These are phyloP conservation scores for Ophion costatus DNA, from an alignment of 2,888 invertebrate species.

Conservation along the genomic window DNA sequence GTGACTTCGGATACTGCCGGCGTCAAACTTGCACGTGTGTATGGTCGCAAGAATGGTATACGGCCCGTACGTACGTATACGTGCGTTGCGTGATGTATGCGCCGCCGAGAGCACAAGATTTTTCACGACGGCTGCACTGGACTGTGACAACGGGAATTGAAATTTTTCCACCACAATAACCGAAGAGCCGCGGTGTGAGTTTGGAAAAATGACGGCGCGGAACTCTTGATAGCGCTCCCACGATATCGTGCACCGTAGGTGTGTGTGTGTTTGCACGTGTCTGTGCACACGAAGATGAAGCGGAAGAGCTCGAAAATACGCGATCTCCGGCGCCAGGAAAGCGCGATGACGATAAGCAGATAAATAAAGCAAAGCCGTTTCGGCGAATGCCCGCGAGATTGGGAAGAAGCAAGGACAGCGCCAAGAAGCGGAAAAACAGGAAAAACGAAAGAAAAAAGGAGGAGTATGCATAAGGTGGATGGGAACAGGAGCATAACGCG, in stretches of 20 bases:
- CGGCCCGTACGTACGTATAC: too few relatives aligned
- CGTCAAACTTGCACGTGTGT: conserved; percentile 9
- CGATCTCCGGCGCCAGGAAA: conserved; percentile 57
- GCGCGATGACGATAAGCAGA: conserved; percentile 61
- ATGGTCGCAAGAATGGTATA: conserved; percentile 33
- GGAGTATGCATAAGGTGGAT: conserved; percentile 16
- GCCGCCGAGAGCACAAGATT: conserved; percentile 52
- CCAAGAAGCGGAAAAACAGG: conserved; percentile 30
- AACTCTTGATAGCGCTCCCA: conserved; percentile 23
- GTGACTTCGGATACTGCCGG: conserved; percentile 11
- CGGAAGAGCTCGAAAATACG: conserved; percentile 50
- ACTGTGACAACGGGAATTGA: conserved; percentile 59
- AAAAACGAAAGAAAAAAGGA: conserved; percentile 17
- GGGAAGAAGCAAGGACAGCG: conserved; percentile 34
- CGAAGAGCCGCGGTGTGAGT: conserved; percentile 31
- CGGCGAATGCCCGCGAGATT: conserved; percentile 38
- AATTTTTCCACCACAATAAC: conserved; percentile 60
- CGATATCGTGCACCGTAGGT: conserved; percentile 6
- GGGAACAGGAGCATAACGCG: conserved; percentile 22
- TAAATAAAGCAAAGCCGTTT: conserved; percentile 63
- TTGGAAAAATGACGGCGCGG: conserved; percentile 34
- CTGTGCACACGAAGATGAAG: conserved; percentile 28
- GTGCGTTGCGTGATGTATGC: conserved; percentile 51
- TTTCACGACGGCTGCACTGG: conserved; percentile 44
- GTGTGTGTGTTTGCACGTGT: not conserved